Evolutionary conservation across 2,113 vertebrate genomes (phyloP).

Genomic region (Rostratula benghalensis): DNA sequence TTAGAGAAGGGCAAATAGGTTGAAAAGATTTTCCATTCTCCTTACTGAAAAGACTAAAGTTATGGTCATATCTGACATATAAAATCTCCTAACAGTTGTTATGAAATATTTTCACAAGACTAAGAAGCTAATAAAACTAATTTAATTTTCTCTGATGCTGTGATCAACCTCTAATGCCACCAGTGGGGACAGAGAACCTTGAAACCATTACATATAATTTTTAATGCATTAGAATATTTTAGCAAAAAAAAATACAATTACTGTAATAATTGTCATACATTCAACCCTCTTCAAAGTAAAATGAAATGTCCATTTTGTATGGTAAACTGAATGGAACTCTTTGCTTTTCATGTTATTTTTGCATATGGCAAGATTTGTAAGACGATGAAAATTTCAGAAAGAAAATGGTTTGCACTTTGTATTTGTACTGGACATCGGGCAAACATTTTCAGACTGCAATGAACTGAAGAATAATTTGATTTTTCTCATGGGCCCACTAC

Average conservation of each 20-base stretch:
- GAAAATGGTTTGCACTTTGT: background rate
- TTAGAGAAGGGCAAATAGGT: background rate
- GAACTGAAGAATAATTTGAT: background rate
- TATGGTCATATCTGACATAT: background rate
- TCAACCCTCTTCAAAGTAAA: background rate
- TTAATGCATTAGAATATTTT: background rate
- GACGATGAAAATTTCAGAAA: background rate
- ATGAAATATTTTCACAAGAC: background rate
- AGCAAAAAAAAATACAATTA: background rate
- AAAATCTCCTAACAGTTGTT: background rate
- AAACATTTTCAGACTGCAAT: background rate
- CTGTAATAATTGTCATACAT: background rate
- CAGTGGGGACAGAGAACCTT: background rate
- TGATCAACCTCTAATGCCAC: background rate
- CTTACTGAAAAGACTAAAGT: background rate
- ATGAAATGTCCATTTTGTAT: background rate
- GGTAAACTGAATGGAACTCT: background rate
- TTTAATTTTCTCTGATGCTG: background rate
- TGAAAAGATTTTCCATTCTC: background rate
- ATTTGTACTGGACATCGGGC: background rate
- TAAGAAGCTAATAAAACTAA: background rate
- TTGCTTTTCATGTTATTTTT: background rate
- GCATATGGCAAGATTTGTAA: background rate
- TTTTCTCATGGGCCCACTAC: background rate
- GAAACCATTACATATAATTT: background rate